Conservation (phyloP, 2,888 invertebrate genomes). For the Lissocephala sabroskyi region DNA sequence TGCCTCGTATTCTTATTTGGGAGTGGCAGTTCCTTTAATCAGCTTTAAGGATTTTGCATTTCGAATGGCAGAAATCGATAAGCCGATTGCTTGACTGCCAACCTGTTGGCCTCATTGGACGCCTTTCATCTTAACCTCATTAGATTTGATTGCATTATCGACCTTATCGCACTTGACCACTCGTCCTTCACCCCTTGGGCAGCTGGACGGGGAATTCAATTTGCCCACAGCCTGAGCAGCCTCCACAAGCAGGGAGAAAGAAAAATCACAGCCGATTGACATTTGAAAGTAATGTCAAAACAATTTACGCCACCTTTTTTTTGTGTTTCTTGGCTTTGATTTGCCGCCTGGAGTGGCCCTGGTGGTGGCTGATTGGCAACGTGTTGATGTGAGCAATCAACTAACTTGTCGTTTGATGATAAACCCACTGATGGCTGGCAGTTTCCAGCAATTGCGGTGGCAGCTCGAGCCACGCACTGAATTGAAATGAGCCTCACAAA, state of each 20-base stretch:
- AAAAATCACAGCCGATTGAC: slow-evolving; percentile 47
- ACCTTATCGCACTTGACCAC: slow-evolving; percentile 58
- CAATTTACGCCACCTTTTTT: slow-evolving; percentile 43
- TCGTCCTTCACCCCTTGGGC: slow-evolving; percentile 7
- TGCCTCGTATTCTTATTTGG: too few relatives aligned
- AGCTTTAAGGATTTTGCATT: slow-evolving; percentile 30
- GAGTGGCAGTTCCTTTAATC: slow-evolving; percentile 31
- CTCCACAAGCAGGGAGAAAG: slow-evolving; percentile 19
- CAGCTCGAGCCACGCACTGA: too few relatives aligned
- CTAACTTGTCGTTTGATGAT: slow-evolving; percentile 34
- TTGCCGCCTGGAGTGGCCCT: too few relatives aligned
- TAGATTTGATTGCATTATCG: slow-evolving; percentile 56
- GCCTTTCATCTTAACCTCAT: slow-evolving; percentile 37
- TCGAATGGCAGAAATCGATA: slow-evolving; percentile 33
- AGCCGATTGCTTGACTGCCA: slow-evolving; percentile 16
- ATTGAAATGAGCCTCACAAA: too few relatives aligned
- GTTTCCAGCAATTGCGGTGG: too few relatives aligned
- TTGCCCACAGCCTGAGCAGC: slow-evolving; percentile 22
- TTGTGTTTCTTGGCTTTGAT: slow-evolving; percentile 31
- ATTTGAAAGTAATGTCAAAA: slow-evolving; percentile 61
- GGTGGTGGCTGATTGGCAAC: slow-evolving; percentile 49
- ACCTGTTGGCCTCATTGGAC: slow-evolving; percentile 23
- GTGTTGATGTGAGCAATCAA: slow-evolving; percentile 54
- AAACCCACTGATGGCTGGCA: neutral
- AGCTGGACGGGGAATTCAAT: slow-evolving; percentile 30